Base-by-base conservation (phyloP, 1,140 invertebrate species). In the Anoplophora glabripennis region DNA sequence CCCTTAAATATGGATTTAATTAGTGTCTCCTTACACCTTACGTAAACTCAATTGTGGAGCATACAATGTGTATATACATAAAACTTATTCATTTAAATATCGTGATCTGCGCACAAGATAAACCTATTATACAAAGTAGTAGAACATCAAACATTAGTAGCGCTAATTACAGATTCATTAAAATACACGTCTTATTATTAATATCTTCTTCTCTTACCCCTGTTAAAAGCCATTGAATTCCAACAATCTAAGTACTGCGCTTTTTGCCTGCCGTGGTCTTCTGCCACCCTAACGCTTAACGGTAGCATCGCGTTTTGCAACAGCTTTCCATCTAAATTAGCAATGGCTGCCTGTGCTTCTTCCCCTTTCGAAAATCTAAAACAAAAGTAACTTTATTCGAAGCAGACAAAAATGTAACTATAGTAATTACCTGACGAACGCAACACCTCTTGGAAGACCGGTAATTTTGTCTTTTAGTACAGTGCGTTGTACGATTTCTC, bases 231-330 rank as follows among this genome's bases (percentile, higher is more conserved):
- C 34, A 66, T 56, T 4, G 65, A 61, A 41, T 63, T 64, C 67
- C 67, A 68, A 11, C 59, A 54, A 14, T 73, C 72, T 28, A 72
- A 51, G 59, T 69, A 73, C 44, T 73, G 72, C 68, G 90, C 90
- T 70, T 93, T 93, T 72, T 91, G 89, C 74, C 94, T 93, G 10
- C 92, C 91, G 73, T 96, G 94, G 74, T 96, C 93, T 74, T 96
- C 93, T 0, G 94, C 94, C 66, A 96, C 78, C 1, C 78, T 74
- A 82, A 97, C 92, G 56, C 84, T 84, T 8, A 97, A 78, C 8
- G 92, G 89, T 69, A 93, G 88, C 35, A 84, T 87, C 41, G 87
- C 87, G 61, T 91, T 92, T 61, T 92, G 89, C 18, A 91, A 88
- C 65, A 90, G 85, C 57, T 88, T 87, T 40, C 93, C 93, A 75